Conservation (phyloP, 2,113 vertebrate genomes). For the Lipophrys pholis region DNA sequence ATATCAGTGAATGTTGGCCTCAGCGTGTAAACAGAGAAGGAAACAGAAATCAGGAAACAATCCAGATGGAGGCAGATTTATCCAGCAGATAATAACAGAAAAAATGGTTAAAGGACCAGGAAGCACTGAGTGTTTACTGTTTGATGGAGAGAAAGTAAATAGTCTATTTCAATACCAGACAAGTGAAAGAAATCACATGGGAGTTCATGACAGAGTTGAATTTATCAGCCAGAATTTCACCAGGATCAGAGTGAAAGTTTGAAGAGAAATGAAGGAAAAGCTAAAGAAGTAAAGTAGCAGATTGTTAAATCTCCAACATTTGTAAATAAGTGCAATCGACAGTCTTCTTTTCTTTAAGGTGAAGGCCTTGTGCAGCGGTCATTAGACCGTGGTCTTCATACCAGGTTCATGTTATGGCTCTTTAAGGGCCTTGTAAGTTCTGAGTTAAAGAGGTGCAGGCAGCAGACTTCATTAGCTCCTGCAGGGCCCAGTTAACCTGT, state of each 20-base stretch:
- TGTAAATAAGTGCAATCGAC: slow-evolving; percentile 8
- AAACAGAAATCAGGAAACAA: slow-evolving; percentile 35
- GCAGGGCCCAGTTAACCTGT: slow-evolving; percentile 48
- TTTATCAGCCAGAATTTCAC: no score
- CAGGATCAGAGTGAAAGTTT: background rate
- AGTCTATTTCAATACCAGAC: background rate
- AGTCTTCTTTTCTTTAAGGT: background rate
- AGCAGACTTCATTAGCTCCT: slow-evolving; percentile 40
- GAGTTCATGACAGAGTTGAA: no score
- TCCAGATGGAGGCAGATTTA: slow-evolving; percentile 52
- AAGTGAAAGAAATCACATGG: no score
- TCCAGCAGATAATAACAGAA: slow-evolving; percentile 54
- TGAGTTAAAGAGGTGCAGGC: slow-evolving; percentile 44
- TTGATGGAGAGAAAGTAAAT: background rate
- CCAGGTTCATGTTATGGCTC: slow-evolving; percentile 13
- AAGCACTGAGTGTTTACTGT: background rate
- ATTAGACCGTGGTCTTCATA: no score
- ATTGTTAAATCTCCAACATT: slow-evolving; percentile 4
- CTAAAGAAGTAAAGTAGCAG: background rate
- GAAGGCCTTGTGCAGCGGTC: slow-evolving; percentile 38
- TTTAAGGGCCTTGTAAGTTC: slow-evolving; percentile 39
- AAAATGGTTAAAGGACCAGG: slow-evolving; percentile 16
- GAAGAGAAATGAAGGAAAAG: background rate
- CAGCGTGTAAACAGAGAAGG: slow-evolving; percentile 56
- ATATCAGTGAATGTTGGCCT: slow-evolving; percentile 61